Base-by-base conservation (phyloP, 2,888 invertebrate genomes). In the Synanthedon tipuliformis region DNA sequence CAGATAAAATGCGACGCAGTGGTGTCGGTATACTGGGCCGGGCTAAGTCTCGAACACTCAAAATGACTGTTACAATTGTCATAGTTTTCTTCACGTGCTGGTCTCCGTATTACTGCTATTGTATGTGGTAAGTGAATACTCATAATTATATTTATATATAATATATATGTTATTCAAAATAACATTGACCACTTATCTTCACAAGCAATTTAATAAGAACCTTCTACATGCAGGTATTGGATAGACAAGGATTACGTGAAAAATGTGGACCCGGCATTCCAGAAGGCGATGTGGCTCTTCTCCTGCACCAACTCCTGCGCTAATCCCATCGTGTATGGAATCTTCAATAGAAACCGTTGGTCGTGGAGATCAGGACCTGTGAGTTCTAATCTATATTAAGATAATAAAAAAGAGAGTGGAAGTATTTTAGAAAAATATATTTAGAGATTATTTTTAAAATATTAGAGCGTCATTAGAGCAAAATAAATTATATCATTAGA, bases 281-380 rank as follows among this genome's bases (percentile, higher is more conserved):
- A 96, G 77, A 93, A 92, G 66, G 94, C 91, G 0, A 89, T 98
- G 66, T 97, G 97, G 86, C 88, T 98, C 56, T 98, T 98, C 76
- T 98, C 98, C 10, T 96, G 96, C 63, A 96, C 97, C 41, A 98
- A 98, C 80, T 97, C 97, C 3, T 97, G 97, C 75, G 95, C 97
- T 82, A 97, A 98, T 85, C 98, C 98, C 3, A 92, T 98, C 58
- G 97, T 98, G 27, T 98, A 98, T 74, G 98, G 98, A 0, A 89
- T 91, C 13, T 96, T 95, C 75, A 95, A 95, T 77, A 69, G 82
- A 45, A 93, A 95, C 61, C 84, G 93, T 16, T 88, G 89, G 71
- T 75, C 88, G 50, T 80, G 78, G 75, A 67, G 78, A 41, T 69
- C 76, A 7, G 78, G 79, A 40, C 66, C 73, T 60, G 86, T 83